These are phyloP conservation scores for Coturnix japonica DNA, from an alignment of 2,113 vertebrate genomes.

Conservation along the genomic window DNA sequence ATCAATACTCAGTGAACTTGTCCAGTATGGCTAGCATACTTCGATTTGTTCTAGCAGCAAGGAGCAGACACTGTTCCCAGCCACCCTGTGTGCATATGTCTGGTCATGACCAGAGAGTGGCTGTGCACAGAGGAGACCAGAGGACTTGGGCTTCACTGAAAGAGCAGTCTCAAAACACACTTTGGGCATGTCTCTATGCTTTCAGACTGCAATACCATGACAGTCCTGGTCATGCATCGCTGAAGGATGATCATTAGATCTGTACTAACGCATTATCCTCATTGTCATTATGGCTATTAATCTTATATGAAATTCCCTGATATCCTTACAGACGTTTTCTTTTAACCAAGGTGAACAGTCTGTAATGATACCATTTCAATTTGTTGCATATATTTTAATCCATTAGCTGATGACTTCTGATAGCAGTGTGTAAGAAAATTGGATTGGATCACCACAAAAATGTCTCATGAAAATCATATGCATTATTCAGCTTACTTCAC, in stretches of 20 bases:
- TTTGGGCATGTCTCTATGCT: neutral
- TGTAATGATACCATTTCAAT: neutral
- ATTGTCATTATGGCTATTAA: neutral
- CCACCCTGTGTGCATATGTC: rapidly evolving
- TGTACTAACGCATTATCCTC: neutral
- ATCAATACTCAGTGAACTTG: neutral
- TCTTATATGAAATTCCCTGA: neutral
- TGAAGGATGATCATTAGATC: neutral
- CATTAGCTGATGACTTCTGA: neutral
- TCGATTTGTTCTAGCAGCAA: neutral
- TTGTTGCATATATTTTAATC: neutral
- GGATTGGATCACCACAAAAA: neutral
- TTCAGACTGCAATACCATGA: neutral
- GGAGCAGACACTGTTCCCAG: neutral
- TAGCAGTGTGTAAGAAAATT: neutral
- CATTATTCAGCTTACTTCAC: neutral
- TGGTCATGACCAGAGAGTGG: rapidly evolving
- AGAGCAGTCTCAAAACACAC: neutral
- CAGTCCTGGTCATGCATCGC: neutral
- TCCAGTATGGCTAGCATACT: neutral
- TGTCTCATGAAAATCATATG: neutral
- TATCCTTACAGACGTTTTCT: neutral
- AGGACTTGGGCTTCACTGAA: rapidly evolving
- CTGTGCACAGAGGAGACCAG: neutral
- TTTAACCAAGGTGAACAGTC: neutral